Evolutionary conservation across 1,140 invertebrate species (phyloP), one percentile per base, ranked within the genome.

Genomic region (Apis dorsata): DNA sequence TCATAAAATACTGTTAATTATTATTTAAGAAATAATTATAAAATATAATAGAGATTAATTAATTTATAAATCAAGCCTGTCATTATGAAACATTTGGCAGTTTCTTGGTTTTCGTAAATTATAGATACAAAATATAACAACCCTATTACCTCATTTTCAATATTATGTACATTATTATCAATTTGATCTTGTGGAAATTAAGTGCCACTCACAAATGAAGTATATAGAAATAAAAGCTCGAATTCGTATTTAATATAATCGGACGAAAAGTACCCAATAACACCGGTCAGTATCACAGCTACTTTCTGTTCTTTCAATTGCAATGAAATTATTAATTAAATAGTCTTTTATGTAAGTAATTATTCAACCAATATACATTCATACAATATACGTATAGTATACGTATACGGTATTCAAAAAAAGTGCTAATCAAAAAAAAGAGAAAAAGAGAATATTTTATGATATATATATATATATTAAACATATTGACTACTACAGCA

Each of bases 271-370:
- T 87, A 85, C 84, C 91, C 90, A 91, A 92, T 63, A 63, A 92
- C 88, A 93, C 92, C 90, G 90, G 88, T 92, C 89, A 76, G 92
- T 93, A 93, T 93, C 93, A 93, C 93, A 93, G 92, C 92, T 93
- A 92, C 91, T 91, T 86, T 90, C 86, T 79, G 84, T 68, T 78
- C 78, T 89, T 81, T 83, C 74, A 84, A 78, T 24, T 72, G 83
- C 55, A 80, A 79, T 79, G 85, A 66, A 80, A 80, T 81, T 85
- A 79, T 82, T 51, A 84, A 89, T 89, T 89, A 44, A 90, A 90
- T 72, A 85, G 11, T 85, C 44, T 55, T 88, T 81, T 65, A 62
- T 68, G 68, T 68, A 83, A 79, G 71, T 10, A 72, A 49, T 84
- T 73, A 85, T 62, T 65, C 71, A 65, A 70, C 81, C 57, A 65